Base-by-base conservation (phyloP, 2,888 invertebrate species). In the Caenorhabditis plicata region DNA sequence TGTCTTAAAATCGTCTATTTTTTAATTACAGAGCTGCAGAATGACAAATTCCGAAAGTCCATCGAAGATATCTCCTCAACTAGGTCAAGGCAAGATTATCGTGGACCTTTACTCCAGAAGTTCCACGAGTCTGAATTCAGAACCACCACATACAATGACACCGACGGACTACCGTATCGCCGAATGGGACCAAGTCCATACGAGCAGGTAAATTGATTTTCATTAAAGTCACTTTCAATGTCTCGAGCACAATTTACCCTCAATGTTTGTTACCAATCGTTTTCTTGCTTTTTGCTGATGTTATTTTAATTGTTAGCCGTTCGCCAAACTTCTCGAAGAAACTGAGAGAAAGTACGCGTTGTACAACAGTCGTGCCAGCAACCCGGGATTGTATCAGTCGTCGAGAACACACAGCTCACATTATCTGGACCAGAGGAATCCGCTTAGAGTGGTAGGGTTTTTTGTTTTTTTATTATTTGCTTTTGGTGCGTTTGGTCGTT, bases 21-120 rank as follows among this genome's bases (percentile, higher is more conserved):
- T 31, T 17, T 20, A 31, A 43, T 62, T 56, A 17, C 51, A 61
- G 61, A 61, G 35, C 47, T 44, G 20, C 39, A 42, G 5, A 19
- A 33, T 3, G 73, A 76, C 8, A 70, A 72, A 7, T 68, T 72
- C 53, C 69, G 70, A 39, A 76, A 74, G 36, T 78, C 77, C 9
- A 68, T 67, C 11, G 77, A 77, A 29, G 77, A 78, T 38, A 39
- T 78, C 15, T 47, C 62, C 19, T n/a, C n/a, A n/a, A 36, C 52
- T 9, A 54, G 69, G 11, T 48, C 56, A 11, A 52, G 58, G 9
- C 64, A 66, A 8, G 78, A 78, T 27, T 75, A 74, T 52, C 71
- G 80, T 11, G 81, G 80, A 3, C 80, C 80, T 4, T 65, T 81
- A 31, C 73, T 81, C 19, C 74, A 75, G 56, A 70, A 73, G 36